Evolutionary conservation across 2,888 invertebrate genomes (phyloP).

Genomic region (Lissonota sp.): DNA sequence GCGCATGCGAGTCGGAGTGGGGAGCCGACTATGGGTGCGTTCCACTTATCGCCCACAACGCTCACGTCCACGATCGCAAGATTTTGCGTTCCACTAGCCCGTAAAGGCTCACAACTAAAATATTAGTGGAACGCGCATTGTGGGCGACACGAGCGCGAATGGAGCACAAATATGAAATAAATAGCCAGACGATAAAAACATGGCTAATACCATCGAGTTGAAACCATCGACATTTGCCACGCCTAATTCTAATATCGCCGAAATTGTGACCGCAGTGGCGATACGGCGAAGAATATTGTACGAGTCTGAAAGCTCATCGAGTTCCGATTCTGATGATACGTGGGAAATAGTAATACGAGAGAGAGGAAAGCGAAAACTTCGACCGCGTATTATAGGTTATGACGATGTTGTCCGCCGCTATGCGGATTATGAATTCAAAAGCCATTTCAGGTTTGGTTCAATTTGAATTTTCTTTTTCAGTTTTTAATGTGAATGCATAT

Average conservation of each 20-base stretch:
- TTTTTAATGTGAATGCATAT: no score
- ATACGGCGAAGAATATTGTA: background rate
- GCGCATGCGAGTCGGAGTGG: no score
- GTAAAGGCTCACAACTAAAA: no score
- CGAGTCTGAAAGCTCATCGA: conserved; percentile 1
- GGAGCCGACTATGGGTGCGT: background rate
- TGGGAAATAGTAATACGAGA: background rate
- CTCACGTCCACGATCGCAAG: background rate
- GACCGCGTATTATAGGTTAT: conserved; percentile 1
- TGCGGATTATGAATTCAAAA: background rate
- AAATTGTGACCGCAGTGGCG: background rate
- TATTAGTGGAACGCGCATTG: no score
- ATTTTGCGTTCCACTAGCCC: background rate
- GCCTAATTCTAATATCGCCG: no score
- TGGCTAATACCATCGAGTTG: no score
- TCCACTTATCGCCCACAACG: background rate
- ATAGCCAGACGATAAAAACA: no score
- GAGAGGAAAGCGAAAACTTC: conserved; percentile 6
- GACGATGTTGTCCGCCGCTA: background rate
- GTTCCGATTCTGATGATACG: background rate
- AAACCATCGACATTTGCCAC: no score
- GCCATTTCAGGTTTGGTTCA: conserved; percentile 1
- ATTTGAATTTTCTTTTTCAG: background rate
- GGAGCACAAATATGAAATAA: background rate
- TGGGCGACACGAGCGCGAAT: background rate